A percentile compares a stretch with the other conserved stretches of the same genome.
phyloP scores from a whole-genome alignment of 2,113 vertebrate species.

The Micromys minutus region DNA sequence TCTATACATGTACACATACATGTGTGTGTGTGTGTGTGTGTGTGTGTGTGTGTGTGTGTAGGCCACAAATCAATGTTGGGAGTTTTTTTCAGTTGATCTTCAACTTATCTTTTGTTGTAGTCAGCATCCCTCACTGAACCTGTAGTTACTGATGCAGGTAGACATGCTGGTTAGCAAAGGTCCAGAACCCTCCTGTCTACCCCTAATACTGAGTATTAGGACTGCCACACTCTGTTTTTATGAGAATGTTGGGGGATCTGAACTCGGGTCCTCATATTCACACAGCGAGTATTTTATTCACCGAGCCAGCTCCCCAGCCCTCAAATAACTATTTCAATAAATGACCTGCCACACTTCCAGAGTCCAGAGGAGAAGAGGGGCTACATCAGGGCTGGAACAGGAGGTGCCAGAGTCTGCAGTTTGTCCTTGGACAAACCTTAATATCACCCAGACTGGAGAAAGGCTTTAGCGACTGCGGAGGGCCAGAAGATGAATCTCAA shows the following conservation, averaged over 20 bases:
- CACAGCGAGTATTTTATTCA: not conserved
- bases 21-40: not conserved
- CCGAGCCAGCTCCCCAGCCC: not conserved
- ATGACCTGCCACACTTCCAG: not conserved
- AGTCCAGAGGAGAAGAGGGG: not conserved
- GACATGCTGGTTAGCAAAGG: not conserved
- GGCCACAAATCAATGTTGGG: not conserved
- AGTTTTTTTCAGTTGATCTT: not conserved
- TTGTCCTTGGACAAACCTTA: not conserved
- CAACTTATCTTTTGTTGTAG: not conserved
- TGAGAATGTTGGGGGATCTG: not conserved
- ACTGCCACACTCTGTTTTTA: too few species aligned
- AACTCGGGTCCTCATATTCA: not conserved
- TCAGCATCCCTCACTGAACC: not conserved
- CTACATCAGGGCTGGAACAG: fast-evolving
- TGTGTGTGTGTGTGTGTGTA: not conserved
- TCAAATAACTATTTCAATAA: not conserved
- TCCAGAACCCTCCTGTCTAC: too few species aligned
- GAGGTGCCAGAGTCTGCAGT: not conserved
- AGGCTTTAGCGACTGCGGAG: not conserved
- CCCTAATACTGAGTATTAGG: not conserved
- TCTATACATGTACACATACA: not conserved
- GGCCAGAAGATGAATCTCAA: fast-evolving
- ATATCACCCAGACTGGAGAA: not conserved
- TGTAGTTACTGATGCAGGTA: not conserved